Evolutionary conservation across 2,888 invertebrate genomes (phyloP).

Genomic region (Lydus trimaculatus): DNA sequence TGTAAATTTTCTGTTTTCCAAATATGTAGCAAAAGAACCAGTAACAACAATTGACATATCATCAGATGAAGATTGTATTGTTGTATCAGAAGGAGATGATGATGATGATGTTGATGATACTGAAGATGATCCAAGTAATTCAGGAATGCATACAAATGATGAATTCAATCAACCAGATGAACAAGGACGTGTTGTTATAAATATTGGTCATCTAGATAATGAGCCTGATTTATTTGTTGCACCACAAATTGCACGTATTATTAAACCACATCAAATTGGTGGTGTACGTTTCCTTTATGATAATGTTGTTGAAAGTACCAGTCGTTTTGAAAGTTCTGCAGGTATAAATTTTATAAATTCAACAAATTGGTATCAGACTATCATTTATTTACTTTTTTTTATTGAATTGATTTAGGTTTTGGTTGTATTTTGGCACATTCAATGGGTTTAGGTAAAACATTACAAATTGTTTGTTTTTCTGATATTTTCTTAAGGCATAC

Average conservation of each 20-base stretch:
- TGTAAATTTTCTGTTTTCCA: background rate
- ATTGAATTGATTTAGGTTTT: conserved; percentile 69
- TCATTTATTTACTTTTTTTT: no score
- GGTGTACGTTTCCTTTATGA: conserved; percentile 87
- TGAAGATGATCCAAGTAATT: conserved; percentile 85
- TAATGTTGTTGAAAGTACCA: conserved; percentile 94
- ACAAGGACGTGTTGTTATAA: conserved; percentile 89
- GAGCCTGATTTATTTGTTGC: conserved; percentile 93
- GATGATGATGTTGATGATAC: conserved; percentile 77
- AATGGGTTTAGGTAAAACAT: conserved; percentile 99
- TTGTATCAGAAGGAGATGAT: conserved; percentile 83
- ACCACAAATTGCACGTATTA: conserved; percentile 87
- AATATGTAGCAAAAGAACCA: conserved; percentile 49
- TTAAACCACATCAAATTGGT: conserved; percentile 93
- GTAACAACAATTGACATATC: conserved; percentile 80
- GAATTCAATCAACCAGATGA: conserved; percentile 90
- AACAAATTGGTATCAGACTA: no score
- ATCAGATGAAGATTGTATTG: conserved; percentile 86
- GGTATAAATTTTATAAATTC: no score
- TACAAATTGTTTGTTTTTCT: conserved; percentile 92
- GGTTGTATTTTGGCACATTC: conserved; percentile 99
- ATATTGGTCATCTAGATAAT: conserved; percentile 89
- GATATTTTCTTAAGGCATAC: conserved; percentile 95
- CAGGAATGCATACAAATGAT: conserved; percentile 93
- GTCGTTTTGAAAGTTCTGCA: conserved; percentile 82